Conservation (phyloP, 2,888 invertebrate species). For the Eulithis testata region DNA sequence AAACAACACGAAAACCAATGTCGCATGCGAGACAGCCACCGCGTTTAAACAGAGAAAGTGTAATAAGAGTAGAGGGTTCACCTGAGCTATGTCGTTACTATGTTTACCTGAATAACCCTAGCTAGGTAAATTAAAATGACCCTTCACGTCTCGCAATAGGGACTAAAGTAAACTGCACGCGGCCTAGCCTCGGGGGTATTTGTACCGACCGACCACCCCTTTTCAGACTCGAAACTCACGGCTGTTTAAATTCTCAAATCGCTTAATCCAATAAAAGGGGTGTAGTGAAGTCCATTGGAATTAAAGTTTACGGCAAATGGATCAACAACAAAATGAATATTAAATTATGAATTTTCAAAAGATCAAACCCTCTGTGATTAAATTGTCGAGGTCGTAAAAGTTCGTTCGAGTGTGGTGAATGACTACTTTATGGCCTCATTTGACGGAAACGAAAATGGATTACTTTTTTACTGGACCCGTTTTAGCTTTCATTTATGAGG, state of each 20-base stretch:
- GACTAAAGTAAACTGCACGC: constrained; percentile 35
- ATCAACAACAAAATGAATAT: constrained; percentile 45
- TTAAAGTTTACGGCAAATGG: constrained; percentile 54
- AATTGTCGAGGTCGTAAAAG: constrained; percentile 27
- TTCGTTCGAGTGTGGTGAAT: constrained; percentile 6
- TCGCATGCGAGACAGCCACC: constrained; percentile 32
- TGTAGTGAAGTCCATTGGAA: constrained; percentile 57
- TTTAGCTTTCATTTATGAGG: constrained; percentile 6
- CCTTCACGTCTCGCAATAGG: constrained; percentile 45
- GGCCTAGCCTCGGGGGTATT: constrained; percentile 48
- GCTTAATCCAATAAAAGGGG: constrained; percentile 76
- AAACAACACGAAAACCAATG: constrained; percentile 40
- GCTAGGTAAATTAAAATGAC: constrained; percentile 39
- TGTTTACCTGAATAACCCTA: constrained; percentile 38
- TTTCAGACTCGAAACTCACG: constrained; percentile 59
- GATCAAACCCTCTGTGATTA: constrained; percentile 26
- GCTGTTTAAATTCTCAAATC: constrained; percentile 75
- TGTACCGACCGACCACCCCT: constrained; percentile 60
- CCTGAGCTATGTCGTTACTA: constrained; percentile 46
- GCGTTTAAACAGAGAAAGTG: constrained; percentile 50
- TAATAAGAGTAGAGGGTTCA: constrained; percentile 46
- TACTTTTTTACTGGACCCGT: constrained; percentile 12
- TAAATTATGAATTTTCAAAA: constrained; percentile 44
- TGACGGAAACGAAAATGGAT: constrained; percentile 20
- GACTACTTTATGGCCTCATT: constrained; percentile 18